A percentile compares a stretch with the other conserved stretches of the same genome.
Conservation (phyloP, 2,113 vertebrate genomes). For the Proteles cristata region DNA sequence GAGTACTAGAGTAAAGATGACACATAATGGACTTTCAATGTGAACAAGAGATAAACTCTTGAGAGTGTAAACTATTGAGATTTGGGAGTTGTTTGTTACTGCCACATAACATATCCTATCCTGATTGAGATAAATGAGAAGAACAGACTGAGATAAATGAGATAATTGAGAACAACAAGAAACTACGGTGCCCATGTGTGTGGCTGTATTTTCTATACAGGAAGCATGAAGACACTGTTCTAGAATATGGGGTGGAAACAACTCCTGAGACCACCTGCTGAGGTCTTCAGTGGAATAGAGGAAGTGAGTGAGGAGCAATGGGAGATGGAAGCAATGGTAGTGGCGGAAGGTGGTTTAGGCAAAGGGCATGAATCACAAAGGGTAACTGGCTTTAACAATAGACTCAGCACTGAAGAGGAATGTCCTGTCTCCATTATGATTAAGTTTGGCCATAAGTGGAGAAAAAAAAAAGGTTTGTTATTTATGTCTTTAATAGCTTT, state of each 20-base stretch:
- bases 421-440: neutral
- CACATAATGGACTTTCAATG: neutral
- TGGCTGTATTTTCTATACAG: neutral
- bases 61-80: neutral
- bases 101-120: neutral
- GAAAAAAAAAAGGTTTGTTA: neutral
- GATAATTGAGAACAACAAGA: neutral
- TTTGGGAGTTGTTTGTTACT: neutral
- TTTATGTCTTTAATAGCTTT: neutral
- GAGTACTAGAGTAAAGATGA: neutral
- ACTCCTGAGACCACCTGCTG: neutral
- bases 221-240: neutral
- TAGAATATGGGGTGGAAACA: neutral
- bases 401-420: neutral
- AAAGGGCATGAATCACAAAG: neutral
- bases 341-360: neutral
- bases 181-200: neutral
- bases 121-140: neutral
- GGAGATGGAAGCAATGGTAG: no score
- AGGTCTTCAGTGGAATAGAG: neutral
- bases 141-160: neutral
- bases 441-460: neutral
- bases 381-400: neutral
- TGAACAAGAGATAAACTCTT: neutral
- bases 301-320: neutral